These are phyloP conservation scores for Habroteleia sp. DNA, from an alignment of 2,888 invertebrate genomes.

Conservation along the genomic window DNA sequence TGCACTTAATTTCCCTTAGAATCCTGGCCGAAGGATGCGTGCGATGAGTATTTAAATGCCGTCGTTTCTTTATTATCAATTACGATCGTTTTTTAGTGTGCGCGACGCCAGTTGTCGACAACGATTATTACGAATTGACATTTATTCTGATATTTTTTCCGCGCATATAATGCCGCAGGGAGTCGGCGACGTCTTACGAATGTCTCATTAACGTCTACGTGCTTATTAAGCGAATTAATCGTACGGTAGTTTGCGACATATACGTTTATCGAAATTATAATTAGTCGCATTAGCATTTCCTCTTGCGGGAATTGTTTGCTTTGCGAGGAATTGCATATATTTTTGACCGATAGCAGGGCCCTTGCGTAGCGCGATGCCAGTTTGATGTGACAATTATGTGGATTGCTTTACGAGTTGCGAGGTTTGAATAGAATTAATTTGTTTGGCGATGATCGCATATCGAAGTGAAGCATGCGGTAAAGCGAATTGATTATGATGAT, in stretches of 20 bases:
- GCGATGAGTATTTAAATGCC: constrained; percentile 38
- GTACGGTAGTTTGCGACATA: constrained; percentile 22
- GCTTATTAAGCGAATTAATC: constrained; percentile 38
- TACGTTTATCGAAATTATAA: constrained; percentile 24
- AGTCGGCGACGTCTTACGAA: constrained; percentile 27
- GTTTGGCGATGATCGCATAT: constrained; percentile 9
- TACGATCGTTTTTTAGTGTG: constrained; percentile 27
- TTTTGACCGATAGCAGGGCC: constrained; percentile 7
- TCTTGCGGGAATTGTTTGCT: constrained; percentile 10
- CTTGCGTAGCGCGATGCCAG: background rate
- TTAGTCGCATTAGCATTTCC: constrained; percentile 24
- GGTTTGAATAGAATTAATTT: constrained; percentile 32
- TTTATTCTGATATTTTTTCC: constrained; percentile 38
- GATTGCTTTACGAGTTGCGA: constrained; percentile 15
- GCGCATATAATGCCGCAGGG: constrained; percentile 1
- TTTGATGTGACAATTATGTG: constrained; percentile 6
- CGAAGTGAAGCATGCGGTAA: constrained; percentile 20
- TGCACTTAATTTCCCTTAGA: constrained; percentile 45
- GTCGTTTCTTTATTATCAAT: constrained; percentile 39
- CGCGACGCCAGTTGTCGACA: constrained; percentile 28
- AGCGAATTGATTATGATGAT: constrained; percentile 41
- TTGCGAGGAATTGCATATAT: background rate
- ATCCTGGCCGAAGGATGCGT: constrained; percentile 19
- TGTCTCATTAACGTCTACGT: constrained; percentile 41
- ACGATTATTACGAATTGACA: constrained; percentile 26